Percentiles rank a stretch among this genome's conserved stretches.
phyloP scores from a whole-genome alignment of 2,797 vertebrate species.

The Chrysocyon brachyurus region DNA sequence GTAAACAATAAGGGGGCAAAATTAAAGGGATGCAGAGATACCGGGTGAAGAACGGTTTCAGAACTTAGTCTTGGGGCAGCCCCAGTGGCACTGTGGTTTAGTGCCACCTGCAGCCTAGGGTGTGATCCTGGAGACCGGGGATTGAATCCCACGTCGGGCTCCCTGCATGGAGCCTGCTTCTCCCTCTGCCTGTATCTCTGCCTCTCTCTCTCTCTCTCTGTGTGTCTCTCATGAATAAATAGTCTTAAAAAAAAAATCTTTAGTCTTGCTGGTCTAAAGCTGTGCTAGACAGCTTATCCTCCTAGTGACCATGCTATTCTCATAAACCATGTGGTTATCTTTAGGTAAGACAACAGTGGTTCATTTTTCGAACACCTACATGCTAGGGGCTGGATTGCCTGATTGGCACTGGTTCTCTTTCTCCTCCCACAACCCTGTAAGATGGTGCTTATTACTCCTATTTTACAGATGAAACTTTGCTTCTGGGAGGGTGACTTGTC shows the following conservation, averaged over 20 bases:
- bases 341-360: not conserved
- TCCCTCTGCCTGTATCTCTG: too few species aligned
- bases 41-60: not conserved
- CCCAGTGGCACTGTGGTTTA: too few species aligned
- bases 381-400: not conserved
- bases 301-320: not conserved
- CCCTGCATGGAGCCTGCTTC: too few species aligned
- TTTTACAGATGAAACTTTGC: conserved; percentile 17
- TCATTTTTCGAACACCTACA: not conserved
- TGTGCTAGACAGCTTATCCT: not conserved
- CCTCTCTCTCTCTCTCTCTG: too few species aligned
- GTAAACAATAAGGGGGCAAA: not conserved
- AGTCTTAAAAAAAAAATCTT: not conserved
- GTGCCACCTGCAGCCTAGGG: too few species aligned
- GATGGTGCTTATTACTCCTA: not conserved
- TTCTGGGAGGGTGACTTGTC: not conserved
- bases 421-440: not conserved
- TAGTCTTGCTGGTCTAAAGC: not conserved
- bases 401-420: not conserved
- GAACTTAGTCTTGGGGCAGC: not conserved
- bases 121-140: too few species aligned
- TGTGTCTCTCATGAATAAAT: too few species aligned
- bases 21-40: not conserved
- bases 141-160: too few species aligned
- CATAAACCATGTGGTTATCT: not conserved